Evolutionary conservation across 2,888 invertebrate genomes (phyloP).

Genomic region (Rotaria macrura): DNA sequence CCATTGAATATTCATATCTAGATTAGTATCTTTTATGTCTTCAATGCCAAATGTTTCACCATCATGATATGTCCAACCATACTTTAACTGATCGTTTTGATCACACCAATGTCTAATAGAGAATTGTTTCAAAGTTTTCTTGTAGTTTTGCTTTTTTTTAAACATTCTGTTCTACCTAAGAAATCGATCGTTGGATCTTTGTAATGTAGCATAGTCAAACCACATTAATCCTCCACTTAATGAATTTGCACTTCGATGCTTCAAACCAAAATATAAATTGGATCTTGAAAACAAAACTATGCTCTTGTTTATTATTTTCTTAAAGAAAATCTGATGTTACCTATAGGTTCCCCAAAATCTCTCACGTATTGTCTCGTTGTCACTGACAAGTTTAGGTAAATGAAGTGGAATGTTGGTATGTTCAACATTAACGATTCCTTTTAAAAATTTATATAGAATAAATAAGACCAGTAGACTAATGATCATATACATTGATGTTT

Average conservation of each 20-base stretch:
- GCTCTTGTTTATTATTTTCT: no score
- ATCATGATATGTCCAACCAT: conserved; percentile 86
- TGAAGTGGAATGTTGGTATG: neutral
- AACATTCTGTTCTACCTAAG: neutral
- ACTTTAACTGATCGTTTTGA: conserved; percentile 55
- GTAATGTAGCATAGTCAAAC: conserved; percentile 65
- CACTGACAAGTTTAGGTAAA: conserved; percentile 54
- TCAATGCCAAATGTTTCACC: conserved; percentile 82
- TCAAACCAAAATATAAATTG: conserved; percentile 55
- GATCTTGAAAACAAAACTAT: no score
- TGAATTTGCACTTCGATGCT: conserved; percentile 75
- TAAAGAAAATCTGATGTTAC: neutral
- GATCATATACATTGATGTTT: neutral
- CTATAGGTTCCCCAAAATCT: conserved; percentile 83
- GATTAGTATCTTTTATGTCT: conserved; percentile 68
- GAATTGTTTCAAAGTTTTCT: neutral
- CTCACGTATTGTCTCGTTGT: conserved; percentile 58
- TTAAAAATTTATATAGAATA: neutral
- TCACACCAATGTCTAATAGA: conserved; percentile 72
- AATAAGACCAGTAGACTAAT: neutral
- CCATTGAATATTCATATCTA: conserved; percentile 70
- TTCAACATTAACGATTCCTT: neutral
- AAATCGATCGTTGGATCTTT: conserved; percentile 53
- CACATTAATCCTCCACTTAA: conserved; percentile 89
- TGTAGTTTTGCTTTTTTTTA: conserved; percentile 30